Evolutionary conservation across 2,113 vertebrate genomes (phyloP), one percentile per base, ranked within the genome.

Genomic region (Seriola dumerili): DNA sequence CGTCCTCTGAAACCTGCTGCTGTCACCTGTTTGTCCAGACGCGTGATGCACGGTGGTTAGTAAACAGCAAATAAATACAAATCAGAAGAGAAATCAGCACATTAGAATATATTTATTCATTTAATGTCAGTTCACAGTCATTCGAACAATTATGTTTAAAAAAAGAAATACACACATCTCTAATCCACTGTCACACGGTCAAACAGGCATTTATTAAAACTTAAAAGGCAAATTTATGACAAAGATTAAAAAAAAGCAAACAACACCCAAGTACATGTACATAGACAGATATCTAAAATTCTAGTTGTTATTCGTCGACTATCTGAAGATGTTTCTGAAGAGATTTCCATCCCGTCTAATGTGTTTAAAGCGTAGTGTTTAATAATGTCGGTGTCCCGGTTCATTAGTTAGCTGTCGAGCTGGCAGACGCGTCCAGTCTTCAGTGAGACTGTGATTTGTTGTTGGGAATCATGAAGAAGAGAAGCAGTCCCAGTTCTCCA

Each of bases 401-500:
- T 58, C 32, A 19, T 62, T 29, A 61, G 19, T 44, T 34, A 16
- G 42, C 19, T 19, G 50, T 5, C 54, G 46, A 81, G n/a, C 4
- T 40, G 12, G 52, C 55, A 55, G 36, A 87, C 34, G 4, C 38
- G 32, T 54, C 7, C 36, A 36, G 0, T 62, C 32, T 77, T 44
- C 64, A 23, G 8, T 11, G 12, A 63, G 46, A 25, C 61, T 44
- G 16, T 34, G 14, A 1, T 58, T 57, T 65, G 13, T 61, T 42
- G 40, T 44, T 65, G 38, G 52, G 44, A 44, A 16, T 61, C 57
- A 8, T 8, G 40, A 44, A 17, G 8, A 9, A 17, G 9, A 40
- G 63, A 64, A 19, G 80, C 59, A n/a, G 91, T 83, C 73, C 78
- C 67, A 88, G 84, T 55, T 70, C 91, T 48, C 90, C 91, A 79